Base-by-base conservation (phyloP, 2,797 vertebrate genomes). In the Pelodytes ibericus region DNA sequence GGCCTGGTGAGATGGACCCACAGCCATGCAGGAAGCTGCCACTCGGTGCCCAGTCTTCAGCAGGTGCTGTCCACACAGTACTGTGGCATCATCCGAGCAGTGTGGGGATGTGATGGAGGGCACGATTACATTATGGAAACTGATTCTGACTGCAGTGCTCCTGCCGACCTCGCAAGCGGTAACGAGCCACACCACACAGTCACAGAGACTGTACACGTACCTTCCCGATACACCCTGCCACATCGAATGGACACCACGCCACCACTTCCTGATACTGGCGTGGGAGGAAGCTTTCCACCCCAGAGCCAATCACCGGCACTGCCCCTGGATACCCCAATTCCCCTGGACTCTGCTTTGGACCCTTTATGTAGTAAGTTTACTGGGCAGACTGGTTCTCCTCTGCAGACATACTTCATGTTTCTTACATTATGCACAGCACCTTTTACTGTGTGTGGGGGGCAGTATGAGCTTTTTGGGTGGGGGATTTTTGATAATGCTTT, bases 1-100 rank as follows among this genome's bases (percentile, higher is more conserved):
- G 84, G 89, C 70, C 83, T 99, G 86, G 96, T 98, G 80, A 89
- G 84, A 0, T 99, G 97, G 97, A 83, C 92, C 0, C 97, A 99
- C 58, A 71, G 82, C 15, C 97, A 99, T 0, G 96, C 92, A 0
- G 90, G 86, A 31, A 83, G 82, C 83, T 98, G 96, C 66, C 80
- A 57, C 0, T 90, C 91, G 18, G 90, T 89, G 74, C 97, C 97
- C 0, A 86, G 85, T 83, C 92, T 98, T 81, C 93, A 90, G 83
- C 92, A 93, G 77, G 90, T 95, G 22, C 88, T 97, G 71, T 91
- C 94, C 77, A 94, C 91, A 0, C 93, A 88, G 84, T 96, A 93
- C 85, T 90, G 91, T 3, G 94, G 96, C 24, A 81, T 93, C 1
- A 88, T 97, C 64, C 90, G 86, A 66, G 93, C 93, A 0, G 86